Conservation (phyloP, 2,797 vertebrate genomes). For the Premnoplex brunnescens region DNA sequence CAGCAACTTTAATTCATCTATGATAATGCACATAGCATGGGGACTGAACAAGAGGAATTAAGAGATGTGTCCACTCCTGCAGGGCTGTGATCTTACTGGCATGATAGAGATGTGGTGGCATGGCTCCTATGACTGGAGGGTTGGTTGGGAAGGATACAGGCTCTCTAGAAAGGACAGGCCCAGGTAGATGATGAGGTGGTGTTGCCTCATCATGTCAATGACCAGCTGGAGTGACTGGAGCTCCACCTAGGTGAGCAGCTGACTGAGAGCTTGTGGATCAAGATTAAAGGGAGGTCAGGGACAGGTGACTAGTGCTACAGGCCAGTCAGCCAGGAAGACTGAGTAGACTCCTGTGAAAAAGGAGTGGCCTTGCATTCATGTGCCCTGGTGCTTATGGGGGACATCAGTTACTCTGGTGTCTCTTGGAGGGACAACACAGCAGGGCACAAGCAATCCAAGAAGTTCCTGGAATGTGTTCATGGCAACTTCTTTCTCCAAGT, state of each 20-base stretch:
- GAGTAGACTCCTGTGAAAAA: no score
- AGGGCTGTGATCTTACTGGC: not conserved
- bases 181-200: not conserved
- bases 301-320: not conserved
- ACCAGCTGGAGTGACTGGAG: not conserved
- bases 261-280: not conserved
- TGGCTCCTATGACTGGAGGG: not conserved
- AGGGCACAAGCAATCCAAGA: not conserved
- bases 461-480: not conserved
- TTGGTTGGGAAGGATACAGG: not conserved
- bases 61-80: no score
- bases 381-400: rapidly evolving
- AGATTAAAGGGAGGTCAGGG: not conserved
- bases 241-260: not conserved
- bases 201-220: rapidly evolving
- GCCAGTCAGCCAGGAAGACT: not conserved
- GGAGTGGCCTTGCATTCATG: not conserved
- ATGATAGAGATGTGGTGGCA: not conserved
- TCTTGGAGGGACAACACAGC: not conserved
- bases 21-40: not conserved
- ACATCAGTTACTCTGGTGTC: not conserved
- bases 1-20: rapidly evolving
- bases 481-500: not conserved
- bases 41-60: not conserved
- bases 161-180: not conserved